Evolutionary conservation across 2,888 invertebrate genomes (phyloP).

Genomic region (Aporophyla lueneburgensis): DNA sequence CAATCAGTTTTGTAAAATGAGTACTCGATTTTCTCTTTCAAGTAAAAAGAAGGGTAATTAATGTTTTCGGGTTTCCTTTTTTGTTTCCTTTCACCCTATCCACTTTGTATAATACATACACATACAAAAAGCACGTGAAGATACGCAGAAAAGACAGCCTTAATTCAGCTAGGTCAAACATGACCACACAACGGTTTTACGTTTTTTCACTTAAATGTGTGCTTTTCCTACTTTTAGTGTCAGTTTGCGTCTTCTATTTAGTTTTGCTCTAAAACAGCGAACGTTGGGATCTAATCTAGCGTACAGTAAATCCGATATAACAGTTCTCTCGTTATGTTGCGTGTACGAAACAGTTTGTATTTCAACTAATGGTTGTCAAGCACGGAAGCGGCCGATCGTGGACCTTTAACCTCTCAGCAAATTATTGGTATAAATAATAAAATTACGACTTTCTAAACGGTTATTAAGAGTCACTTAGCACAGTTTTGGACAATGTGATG

Average conservation of each 20-base stretch:
- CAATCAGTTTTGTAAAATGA: slow-evolving; percentile 42
- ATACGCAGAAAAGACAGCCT: slow-evolving; percentile 11
- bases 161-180: slow-evolving; percentile 47
- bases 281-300: slow-evolving; percentile 61
- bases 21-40: slow-evolving; percentile 45
- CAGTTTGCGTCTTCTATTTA: slow-evolving; percentile 32
- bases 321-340: slow-evolving; percentile 69
- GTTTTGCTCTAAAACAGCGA: slow-evolving; percentile 51
- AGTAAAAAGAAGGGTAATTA: slow-evolving; percentile 42
- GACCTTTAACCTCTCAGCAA: slow-evolving; percentile 77
- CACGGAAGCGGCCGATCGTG: slow-evolving; percentile 77
- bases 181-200: slow-evolving; percentile 32
- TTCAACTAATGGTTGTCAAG: slow-evolving; percentile 72
- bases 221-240: slow-evolving; percentile 24
- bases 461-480: slow-evolving; percentile 78
- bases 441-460: slow-evolving; percentile 84
- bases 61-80: slow-evolving; percentile 22
- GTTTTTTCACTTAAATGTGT: slow-evolving; percentile 27
- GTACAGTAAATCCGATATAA: slow-evolving; percentile 68
- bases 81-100: slow-evolving; percentile 38
- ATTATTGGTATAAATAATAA: slow-evolving; percentile 80
- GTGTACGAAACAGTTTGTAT: slow-evolving; percentile 72
- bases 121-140: background rate
- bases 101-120: background rate
- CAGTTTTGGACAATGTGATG: slow-evolving; percentile 67